Percentiles rank a stretch among this genome's conserved stretches.
Evolutionary conservation across 2,113 vertebrate species (phyloP).

Genomic region (Sebastes schlegelii): DNA sequence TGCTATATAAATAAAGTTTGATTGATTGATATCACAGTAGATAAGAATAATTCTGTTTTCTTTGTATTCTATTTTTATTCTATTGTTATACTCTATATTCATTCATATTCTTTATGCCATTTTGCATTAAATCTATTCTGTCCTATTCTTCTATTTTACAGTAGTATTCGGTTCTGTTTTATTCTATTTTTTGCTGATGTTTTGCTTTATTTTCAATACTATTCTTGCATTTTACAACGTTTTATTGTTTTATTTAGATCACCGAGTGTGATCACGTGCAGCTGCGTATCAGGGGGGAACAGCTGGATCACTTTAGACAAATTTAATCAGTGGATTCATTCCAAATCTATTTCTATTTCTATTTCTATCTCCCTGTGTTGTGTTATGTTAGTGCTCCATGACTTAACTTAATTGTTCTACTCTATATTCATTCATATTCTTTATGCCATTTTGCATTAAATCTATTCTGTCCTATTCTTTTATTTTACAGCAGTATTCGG

Average conservation of each 20-base stretch:
- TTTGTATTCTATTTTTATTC: too few species aligned
- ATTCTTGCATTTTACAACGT: not conserved
- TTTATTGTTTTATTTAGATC: constrained; percentile 3
- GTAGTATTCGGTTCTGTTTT: not conserved
- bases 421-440: too few species aligned
- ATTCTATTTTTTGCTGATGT: not conserved
- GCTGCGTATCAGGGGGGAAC: constrained; percentile 7
- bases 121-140: not conserved
- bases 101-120: too few species aligned
- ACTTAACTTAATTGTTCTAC: not conserved
- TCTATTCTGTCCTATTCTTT: too few species aligned
- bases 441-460: too few species aligned
- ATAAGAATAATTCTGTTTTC: too few species aligned
- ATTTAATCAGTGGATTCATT: not conserved
- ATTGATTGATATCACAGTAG: too few species aligned
- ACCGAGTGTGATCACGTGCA: constrained; percentile 40
- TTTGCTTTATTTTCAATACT: not conserved
- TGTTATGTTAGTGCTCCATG: not conserved
- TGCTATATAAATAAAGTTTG: too few species aligned
- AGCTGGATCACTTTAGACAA: not conserved
- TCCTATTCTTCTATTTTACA: not conserved
- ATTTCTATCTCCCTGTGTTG: not conserved
- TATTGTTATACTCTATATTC: too few species aligned
- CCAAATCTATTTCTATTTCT: not conserved
- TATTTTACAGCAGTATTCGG: too few species aligned